Evolutionary conservation across 2,888 invertebrate genomes (phyloP).

Genomic region (Hypomecis punctinalis): DNA sequence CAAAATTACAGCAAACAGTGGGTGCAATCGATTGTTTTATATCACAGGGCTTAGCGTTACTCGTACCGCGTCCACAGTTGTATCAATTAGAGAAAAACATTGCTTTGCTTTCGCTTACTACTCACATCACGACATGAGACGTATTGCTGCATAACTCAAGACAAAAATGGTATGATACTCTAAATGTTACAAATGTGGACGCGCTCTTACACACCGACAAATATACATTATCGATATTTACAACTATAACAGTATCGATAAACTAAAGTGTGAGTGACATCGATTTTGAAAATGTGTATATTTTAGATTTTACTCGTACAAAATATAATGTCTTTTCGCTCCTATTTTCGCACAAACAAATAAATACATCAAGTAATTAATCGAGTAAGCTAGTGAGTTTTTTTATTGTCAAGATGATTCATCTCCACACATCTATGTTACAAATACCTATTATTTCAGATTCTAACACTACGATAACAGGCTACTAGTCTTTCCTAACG

Average conservation of each 20-base stretch:
- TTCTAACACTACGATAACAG: constrained; percentile 19
- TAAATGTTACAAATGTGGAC: constrained; percentile 8
- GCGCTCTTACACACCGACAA: constrained; percentile 57
- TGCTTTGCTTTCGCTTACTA: neutral
- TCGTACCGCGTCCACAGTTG: constrained; percentile 11
- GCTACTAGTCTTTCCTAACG: constrained; percentile 6
- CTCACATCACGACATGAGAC: too few relatives aligned
- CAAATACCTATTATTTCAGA: constrained; percentile 12
- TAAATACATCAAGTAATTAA: constrained; percentile 5
- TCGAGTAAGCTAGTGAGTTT: constrained; percentile 26
- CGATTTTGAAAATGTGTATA: constrained; percentile 29
- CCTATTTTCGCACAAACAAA: constrained; percentile 20
- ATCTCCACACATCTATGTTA: constrained; percentile 19
- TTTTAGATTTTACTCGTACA: constrained; percentile 24
- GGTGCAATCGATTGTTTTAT: constrained; percentile 62
- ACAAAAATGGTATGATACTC: neutral
- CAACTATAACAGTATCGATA: constrained; percentile 48
- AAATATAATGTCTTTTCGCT: constrained; percentile 31
- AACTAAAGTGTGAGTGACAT: constrained; percentile 44
- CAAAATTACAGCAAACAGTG: constrained; percentile 50
- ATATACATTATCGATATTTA: constrained; percentile 56
- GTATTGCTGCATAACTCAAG: neutral
- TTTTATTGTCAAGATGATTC: constrained; percentile 32
- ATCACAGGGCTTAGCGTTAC: constrained; percentile 71
- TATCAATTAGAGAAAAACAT: neutral